Percentiles rank a stretch among this genome's conserved stretches.
phyloP scores from a whole-genome alignment of 2,888 invertebrate genomes.

The Scaptomyza cyrtandrae region DNA sequence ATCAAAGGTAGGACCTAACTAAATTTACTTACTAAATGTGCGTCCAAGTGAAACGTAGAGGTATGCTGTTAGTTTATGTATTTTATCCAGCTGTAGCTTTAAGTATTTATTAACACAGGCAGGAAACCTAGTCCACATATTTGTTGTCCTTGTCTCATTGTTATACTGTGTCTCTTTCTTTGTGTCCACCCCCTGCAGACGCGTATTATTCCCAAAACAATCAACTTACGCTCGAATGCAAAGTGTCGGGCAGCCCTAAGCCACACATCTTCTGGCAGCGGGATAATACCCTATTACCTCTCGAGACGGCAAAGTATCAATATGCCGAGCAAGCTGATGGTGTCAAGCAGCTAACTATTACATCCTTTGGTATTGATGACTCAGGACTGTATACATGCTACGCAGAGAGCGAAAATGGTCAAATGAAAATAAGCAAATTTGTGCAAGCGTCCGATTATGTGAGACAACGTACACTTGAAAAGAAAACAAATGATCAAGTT shows the following conservation, averaged over 20 bases:
- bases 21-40: slow-evolving; percentile 16
- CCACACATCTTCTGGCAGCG: slow-evolving; percentile 88
- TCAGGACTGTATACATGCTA: slow-evolving; percentile 91
- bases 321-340: slow-evolving; percentile 88
- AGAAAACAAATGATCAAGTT: slow-evolving; percentile 50
- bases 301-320: slow-evolving; percentile 86
- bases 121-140: background rate
- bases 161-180: slow-evolving; percentile 35
- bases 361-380: slow-evolving; percentile 87
- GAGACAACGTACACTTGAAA: slow-evolving; percentile 62
- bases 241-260: slow-evolving; percentile 90
- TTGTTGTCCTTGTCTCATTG: slow-evolving; percentile 48
- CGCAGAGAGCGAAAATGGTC: slow-evolving; percentile 89
- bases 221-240: slow-evolving; percentile 90
- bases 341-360: slow-evolving; percentile 88
- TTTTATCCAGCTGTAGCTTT: slow-evolving; percentile 4
- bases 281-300: slow-evolving; percentile 88
- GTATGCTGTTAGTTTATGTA: slow-evolving; percentile 29
- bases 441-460: slow-evolving; percentile 81
- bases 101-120: slow-evolving; percentile 20
- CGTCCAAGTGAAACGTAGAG: slow-evolving; percentile 51
- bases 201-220: slow-evolving; percentile 89
- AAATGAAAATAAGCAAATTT: slow-evolving; percentile 83
- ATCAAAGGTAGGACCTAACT: slow-evolving; percentile 87
- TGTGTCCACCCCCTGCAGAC: slow-evolving; percentile 84